These are phyloP conservation scores for Chesias legatella DNA, from an alignment of 2,888 invertebrate genomes.

Conservation along the genomic window DNA sequence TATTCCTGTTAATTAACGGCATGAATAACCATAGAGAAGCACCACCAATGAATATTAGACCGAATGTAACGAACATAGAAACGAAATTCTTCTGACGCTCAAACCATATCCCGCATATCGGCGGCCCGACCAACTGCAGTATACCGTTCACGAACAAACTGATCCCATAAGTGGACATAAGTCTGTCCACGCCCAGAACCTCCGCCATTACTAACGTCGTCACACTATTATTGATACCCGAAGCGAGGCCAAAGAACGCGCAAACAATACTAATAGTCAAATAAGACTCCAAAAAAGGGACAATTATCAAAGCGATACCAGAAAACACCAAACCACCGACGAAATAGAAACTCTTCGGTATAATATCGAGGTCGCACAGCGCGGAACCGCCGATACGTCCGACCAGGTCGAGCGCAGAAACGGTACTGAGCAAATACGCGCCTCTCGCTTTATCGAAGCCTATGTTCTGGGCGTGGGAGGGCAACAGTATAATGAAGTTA, in stretches of 20 bases:
- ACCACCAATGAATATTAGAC: constrained; percentile 86
- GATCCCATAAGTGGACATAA: constrained; percentile 92
- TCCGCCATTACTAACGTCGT: constrained; percentile 94
- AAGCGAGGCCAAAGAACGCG: constrained; percentile 88
- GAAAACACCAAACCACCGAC: constrained; percentile 89
- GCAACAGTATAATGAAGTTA: constrained; percentile 91
- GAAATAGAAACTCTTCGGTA: constrained; percentile 91
- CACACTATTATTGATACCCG: constrained; percentile 91
- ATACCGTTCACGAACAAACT: constrained; percentile 92
- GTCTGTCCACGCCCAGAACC: constrained; percentile 89
- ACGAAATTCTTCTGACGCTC: constrained; percentile 83
- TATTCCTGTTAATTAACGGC: constrained; percentile 83
- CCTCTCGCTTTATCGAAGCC: constrained; percentile 86
- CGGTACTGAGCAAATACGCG: constrained; percentile 88
- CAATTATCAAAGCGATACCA: constrained; percentile 85
- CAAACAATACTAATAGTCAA: constrained; percentile 84
- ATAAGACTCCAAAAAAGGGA: constrained; percentile 86
- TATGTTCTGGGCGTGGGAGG: constrained; percentile 86
- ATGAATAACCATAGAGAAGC: constrained; percentile 88
- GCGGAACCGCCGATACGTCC: constrained; percentile 93
- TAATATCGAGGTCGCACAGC: constrained; percentile 87
- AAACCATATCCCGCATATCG: constrained; percentile 87
- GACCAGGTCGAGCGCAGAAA: constrained; percentile 89
- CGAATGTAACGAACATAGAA: constrained; percentile 87
- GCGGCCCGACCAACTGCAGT: constrained; percentile 89